Percentiles rank a stretch among this genome's conserved stretches.
phyloP scores from a whole-genome alignment of 1,140 invertebrate genomes.

The Bombus affinis region DNA sequence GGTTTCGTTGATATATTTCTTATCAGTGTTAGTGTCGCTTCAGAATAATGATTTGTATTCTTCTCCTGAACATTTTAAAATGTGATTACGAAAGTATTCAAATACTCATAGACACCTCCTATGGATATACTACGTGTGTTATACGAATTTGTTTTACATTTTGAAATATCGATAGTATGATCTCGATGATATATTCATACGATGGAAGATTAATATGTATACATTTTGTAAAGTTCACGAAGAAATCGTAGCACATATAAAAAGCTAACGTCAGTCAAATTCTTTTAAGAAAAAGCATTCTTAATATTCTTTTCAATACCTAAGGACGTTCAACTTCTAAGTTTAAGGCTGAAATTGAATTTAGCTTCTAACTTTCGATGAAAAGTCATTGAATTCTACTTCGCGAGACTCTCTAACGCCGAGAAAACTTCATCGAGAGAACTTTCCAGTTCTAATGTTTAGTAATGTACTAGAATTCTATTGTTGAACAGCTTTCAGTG shows the following conservation, averaged over 20 bases:
- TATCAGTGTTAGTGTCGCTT: not conserved
- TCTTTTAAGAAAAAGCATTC: not conserved
- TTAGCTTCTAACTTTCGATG: not conserved
- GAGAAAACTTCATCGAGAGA: not conserved
- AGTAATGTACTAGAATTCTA: not conserved
- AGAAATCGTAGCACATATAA: not conserved
- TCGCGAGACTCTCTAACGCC: not conserved
- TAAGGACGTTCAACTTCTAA: not conserved
- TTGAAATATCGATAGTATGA: too few relatives aligned
- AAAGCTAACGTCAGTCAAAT: not conserved
- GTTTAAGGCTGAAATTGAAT: not conserved
- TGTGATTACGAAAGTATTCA: not conserved
- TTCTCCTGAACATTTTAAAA: not conserved
- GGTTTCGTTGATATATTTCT: not conserved
- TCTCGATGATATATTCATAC: too few relatives aligned
- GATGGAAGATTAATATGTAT: not conserved
- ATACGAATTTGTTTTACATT: too few relatives aligned
- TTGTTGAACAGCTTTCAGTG: not conserved
- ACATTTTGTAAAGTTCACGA: not conserved
- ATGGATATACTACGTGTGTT: too few relatives aligned
- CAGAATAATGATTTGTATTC: not conserved
- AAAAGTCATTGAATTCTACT: slow-evolving; percentile 16
- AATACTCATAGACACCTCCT: too few relatives aligned
- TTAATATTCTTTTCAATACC: not conserved
- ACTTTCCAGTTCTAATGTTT: not conserved